Conservation (phyloP, 53 echinoderm and acorn worm genomes). For the Pentamera pediparva region DNA sequence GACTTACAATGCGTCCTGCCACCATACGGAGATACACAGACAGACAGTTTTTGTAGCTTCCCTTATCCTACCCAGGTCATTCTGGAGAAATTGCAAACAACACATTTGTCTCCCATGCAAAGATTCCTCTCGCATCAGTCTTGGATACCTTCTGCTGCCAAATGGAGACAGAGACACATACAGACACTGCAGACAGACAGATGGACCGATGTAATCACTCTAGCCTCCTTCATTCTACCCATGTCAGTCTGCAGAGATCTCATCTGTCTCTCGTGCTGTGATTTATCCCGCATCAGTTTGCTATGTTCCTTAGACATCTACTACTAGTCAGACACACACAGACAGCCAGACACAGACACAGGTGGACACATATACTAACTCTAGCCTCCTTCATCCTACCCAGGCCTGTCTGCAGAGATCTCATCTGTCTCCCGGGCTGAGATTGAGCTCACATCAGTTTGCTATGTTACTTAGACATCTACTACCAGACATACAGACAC, state of each 20-base stretch:
- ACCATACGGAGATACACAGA: too few relatives aligned
- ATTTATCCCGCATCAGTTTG: constrained; percentile 75
- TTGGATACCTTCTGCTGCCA: constrained; percentile 82
- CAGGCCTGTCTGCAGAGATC: constrained; percentile 48
- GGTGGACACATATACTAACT: constrained; percentile 67
- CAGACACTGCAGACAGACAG: too few relatives aligned
- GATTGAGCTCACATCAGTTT: constrained; percentile 67
- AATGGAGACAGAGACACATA: too few relatives aligned
- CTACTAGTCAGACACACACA: too few relatives aligned
- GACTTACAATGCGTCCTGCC: too few relatives aligned
- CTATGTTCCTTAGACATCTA: constrained; percentile 79
- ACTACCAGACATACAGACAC: too few relatives aligned
- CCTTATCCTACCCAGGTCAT: constrained; percentile 69
- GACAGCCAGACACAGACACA: too few relatives aligned
- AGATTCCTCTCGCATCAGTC: constrained; percentile 66
- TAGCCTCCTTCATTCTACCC: constrained; percentile 72
- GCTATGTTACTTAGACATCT: constrained; percentile 66
- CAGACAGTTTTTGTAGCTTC: constrained; percentile 58
- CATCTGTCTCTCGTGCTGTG: constrained; percentile 92
- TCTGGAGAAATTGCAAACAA: constrained; percentile 34
- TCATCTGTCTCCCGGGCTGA: constrained; percentile 84
- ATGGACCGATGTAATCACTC: constrained; percentile 56
- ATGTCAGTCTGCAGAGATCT: constrained; percentile 60
- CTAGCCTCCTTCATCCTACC: constrained; percentile 69
- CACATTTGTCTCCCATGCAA: constrained; percentile 84